Evolutionary conservation across 2,888 invertebrate species (phyloP).

Genomic region (Drosophila affinis): DNA sequence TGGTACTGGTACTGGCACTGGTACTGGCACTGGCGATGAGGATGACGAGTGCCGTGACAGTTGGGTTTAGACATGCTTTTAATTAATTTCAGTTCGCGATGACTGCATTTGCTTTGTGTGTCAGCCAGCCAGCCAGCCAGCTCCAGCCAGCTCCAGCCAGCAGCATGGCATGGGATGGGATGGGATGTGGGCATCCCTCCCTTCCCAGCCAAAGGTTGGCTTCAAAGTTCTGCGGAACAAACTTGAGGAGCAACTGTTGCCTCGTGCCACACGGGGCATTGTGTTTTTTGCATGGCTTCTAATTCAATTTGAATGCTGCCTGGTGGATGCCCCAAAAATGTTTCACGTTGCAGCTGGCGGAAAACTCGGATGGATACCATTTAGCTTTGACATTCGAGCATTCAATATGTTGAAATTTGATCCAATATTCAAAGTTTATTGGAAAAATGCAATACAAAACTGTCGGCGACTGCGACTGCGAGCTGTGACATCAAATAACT

Average conservation of each 20-base stretch:
- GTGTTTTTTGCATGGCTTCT: constrained; percentile 22
- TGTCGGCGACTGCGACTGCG: background rate
- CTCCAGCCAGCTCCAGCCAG: background rate
- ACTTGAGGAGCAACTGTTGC: constrained; percentile 53
- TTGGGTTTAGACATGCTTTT: constrained; percentile 58
- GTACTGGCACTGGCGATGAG: constrained; percentile 23
- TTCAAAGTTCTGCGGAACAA: constrained; percentile 29
- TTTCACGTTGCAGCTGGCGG: background rate
- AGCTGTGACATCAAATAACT: background rate
- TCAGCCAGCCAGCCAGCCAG: background rate
- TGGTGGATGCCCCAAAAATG: background rate
- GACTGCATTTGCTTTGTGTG: constrained; percentile 56
- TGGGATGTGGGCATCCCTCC: background rate
- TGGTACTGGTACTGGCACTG: constrained; percentile 17
- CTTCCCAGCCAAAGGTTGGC: constrained; percentile 3
- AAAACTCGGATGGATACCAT: background rate
- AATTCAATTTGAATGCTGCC: background rate
- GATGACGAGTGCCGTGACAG: constrained; percentile 32
- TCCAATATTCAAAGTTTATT: background rate
- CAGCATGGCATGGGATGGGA: background rate
- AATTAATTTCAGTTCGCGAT: constrained; percentile 68
- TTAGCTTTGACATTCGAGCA: background rate
- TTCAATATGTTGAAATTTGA: background rate
- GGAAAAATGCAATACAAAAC: background rate
- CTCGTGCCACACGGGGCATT: background rate